A percentile compares a stretch with the other conserved stretches of the same genome.
These are phyloP conservation scores for Myxocyprinus asiaticus DNA, from an alignment of 2,113 vertebrate genomes.

Conservation along the genomic window DNA sequence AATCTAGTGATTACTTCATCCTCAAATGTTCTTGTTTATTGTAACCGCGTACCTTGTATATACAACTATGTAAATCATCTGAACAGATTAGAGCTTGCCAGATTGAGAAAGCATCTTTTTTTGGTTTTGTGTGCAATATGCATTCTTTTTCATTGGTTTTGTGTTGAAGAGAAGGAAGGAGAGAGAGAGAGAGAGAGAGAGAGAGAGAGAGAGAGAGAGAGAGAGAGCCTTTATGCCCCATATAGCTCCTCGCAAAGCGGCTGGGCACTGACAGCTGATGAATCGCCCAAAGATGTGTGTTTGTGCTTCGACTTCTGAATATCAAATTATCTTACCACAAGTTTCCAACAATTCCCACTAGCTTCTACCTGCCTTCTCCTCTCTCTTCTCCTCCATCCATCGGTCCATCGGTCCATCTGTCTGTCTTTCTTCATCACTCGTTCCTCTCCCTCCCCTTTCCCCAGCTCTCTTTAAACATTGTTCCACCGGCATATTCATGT, in stretches of 20 bases:
- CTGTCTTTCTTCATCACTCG: neutral
- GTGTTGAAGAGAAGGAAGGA: constrained; percentile 20
- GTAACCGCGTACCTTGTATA: no score
- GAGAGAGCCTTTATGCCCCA: constrained; percentile 36
- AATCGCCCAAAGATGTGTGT: constrained; percentile 65
- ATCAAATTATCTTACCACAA: constrained; percentile 30
- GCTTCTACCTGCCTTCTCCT: constrained; percentile 13
- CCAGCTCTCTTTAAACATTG: constrained; percentile 52
- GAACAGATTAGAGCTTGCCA: no score
- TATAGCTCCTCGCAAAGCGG: constrained; percentile 46
- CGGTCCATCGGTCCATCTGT: constrained; percentile 32
- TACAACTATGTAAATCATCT: no score
- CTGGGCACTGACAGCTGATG: constrained; percentile 58
- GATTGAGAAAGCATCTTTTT: no score
- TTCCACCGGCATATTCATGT: constrained; percentile 54
- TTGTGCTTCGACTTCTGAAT: constrained; percentile 54
- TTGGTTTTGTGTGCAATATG: no score
- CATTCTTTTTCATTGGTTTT: neutral
- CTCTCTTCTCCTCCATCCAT: neutral
- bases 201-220: neutral
- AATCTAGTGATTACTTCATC: no score
- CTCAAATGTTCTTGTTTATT: no score
- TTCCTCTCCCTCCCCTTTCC: neutral
- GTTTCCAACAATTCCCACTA: constrained; percentile 26
- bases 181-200: neutral